phyloP scores from a whole-genome alignment of 2,888 invertebrate species.

The Thumatha senex region DNA sequence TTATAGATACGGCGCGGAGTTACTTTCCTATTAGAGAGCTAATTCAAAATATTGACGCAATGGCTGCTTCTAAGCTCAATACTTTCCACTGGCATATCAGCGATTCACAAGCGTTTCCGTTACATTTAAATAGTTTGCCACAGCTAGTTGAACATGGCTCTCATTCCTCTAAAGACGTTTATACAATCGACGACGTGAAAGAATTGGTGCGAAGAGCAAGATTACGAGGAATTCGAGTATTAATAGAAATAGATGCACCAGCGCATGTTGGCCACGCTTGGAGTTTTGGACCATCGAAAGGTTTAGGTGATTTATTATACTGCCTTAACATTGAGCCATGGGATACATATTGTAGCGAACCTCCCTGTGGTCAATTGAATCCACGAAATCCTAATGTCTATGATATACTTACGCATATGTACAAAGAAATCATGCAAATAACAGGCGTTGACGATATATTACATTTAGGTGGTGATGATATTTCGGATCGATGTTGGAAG shows the following conservation, averaged over 20 bases:
- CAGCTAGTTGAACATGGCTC: constrained; percentile 91
- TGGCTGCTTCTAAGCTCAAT: constrained; percentile 94
- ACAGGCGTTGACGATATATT: constrained; percentile 90
- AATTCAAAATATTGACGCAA: constrained; percentile 89
- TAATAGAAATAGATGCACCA: constrained; percentile 94
- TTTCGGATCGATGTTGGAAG: constrained; percentile 89
- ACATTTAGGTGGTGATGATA: constrained; percentile 90
- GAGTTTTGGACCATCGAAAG: constrained; percentile 88
- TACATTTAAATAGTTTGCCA: constrained; percentile 88
- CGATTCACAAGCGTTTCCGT: constrained; percentile 95
- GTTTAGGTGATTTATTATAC: constrained; percentile 87
- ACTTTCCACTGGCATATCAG: constrained; percentile 96
- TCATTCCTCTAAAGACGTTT: constrained; percentile 88
- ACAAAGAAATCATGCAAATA: constrained; percentile 87
- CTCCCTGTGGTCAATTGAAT: constrained; percentile 92
- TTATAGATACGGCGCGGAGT: constrained; percentile 95
- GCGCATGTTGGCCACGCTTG: constrained; percentile 92
- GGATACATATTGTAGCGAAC: constrained; percentile 88
- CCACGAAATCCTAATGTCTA: constrained; percentile 88
- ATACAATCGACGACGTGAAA: constrained; percentile 86
- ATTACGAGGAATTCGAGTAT: constrained; percentile 91
- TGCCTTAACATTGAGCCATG: constrained; percentile 89
- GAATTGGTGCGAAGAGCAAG: constrained; percentile 90
- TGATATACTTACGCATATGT: constrained; percentile 87
- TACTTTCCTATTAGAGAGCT: constrained; percentile 89